Base-by-base conservation (phyloP, 2,113 vertebrate species). In the Ceyx margarethae region DNA sequence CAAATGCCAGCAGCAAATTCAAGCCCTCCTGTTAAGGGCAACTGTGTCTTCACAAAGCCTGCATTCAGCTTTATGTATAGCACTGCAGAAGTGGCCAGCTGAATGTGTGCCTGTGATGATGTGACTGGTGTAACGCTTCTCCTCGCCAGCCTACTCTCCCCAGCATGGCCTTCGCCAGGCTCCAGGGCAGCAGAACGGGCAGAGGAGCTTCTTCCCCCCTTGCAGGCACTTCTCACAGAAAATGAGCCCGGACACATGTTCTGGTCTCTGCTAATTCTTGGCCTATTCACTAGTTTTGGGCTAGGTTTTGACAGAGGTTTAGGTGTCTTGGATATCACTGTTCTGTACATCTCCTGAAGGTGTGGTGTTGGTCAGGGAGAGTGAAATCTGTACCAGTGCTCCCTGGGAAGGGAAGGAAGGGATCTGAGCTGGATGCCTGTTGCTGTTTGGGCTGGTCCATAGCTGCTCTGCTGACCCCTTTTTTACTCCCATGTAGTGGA, bases 31-130 rank as follows among this genome's bases (percentile, higher is more conserved):
- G 68, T 43, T 74, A 46, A 80, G 68, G 72, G 56, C 85, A 90
- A 82, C 33, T 78, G 78, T 43, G 3, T 82, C 46, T 48, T 74
- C 79, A 91, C 82, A 90, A 85, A 90, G 91, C 85, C 82, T 77
- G 85, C 60, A 74, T 93, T 94, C 79, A 95, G 68, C 64, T 77
- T 78, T 82, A 25, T 85, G 89, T 76, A 33, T 40, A 75, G 79
- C 13, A 6, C 62, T 58, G 62, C 76, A 81, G 85, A 80, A 79
- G 82, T 46, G 81, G 91, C 82, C 91, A 90, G 90, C 73, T 91
- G 85, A 91, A 83, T 66, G 81, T 62, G 46, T 91, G 90, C 72
- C 85, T 92, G 72, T 89, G 45, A 33, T 80, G 74, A 87, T 94
- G 87, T 35, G 72, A 29, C 35, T 87, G 1, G 31, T 85, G 60